Evolutionary conservation across 2,797 vertebrate genomes (phyloP), one percentile per base, ranked within the genome.

Genomic region (Melopsittacus undulatus): DNA sequence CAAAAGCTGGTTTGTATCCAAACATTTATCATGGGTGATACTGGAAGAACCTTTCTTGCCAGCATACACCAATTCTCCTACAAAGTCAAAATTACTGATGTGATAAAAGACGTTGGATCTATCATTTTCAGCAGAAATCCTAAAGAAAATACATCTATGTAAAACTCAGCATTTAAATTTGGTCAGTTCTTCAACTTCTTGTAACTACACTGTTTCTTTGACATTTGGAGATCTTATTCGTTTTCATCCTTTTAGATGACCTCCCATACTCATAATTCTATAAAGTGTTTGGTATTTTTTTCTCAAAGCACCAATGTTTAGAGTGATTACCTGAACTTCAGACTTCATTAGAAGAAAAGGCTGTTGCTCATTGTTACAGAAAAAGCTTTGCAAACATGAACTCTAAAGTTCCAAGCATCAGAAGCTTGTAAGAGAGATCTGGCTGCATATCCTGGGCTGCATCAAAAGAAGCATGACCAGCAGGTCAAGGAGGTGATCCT

Each of bases 321-420:
- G 27, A 46, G 24, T 21, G 27, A 40, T 46, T 29, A 32, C 17
- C 30, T 2, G 6, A 45, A 59, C 11, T 43, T 73, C 49, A 90
- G 22, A 9, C 4, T 81, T 48, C 20, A 13, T 75, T 72, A 75
- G 30, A 57, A 66, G 20, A 66, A 66, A n/a, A 59, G 9, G 3
- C 12, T 20, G 42, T 16, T 34, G 40, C 11, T 81, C 5, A 5
- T 12, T 27, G 15, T 34, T 36, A 24, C 19, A 80, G n/a, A 43
- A 46, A 51, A 88, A 30, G 4, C 7, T 15, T 43, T 61, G 17
- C 11, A 64, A 95, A 73, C 5, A 19, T 43, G 49, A 90, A 59
- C 3, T 26, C 22, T 32, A 20, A 64, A 38, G 8, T 3, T 23
- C 13, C 7, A 66, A 76, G 51, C 0, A 0, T 2, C 9, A 77